Conservation (phyloP, 2,797 vertebrate genomes). For the Eulemur mongoz region DNA sequence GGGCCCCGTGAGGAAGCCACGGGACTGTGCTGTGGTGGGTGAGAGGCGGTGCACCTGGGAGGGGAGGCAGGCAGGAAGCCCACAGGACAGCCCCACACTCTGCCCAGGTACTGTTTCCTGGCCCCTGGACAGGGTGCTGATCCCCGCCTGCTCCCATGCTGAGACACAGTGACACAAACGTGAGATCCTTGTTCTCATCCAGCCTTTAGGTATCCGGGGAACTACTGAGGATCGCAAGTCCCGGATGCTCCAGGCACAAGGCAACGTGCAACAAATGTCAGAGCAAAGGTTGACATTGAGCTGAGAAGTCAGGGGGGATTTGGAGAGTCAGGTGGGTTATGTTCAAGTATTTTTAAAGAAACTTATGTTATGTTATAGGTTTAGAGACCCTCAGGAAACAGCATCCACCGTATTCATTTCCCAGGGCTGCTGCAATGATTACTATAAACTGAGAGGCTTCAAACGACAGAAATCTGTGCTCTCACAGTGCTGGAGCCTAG, state of each 20-base stretch:
- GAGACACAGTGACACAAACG: background rate
- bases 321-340: background rate
- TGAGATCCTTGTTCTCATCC: background rate
- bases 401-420: background rate
- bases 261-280: background rate
- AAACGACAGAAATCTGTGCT: background rate
- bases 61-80: background rate
- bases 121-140: background rate
- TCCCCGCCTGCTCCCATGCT: no score
- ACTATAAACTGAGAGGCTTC: background rate
- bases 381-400: background rate
- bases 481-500: background rate
- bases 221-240: fast-evolving
- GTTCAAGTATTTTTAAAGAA: background rate
- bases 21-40: fast-evolving
- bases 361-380: no score
- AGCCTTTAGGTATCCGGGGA: background rate
- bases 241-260: background rate
- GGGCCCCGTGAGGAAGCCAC: background rate
- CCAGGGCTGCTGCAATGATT: background rate
- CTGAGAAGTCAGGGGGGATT: background rate
- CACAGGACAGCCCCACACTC: fast-evolving
- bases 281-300: background rate
- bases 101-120: background rate
- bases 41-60: background rate